Conservation (phyloP, 2,113 vertebrate genomes). For the Hippopotamus amphibius region DNA sequence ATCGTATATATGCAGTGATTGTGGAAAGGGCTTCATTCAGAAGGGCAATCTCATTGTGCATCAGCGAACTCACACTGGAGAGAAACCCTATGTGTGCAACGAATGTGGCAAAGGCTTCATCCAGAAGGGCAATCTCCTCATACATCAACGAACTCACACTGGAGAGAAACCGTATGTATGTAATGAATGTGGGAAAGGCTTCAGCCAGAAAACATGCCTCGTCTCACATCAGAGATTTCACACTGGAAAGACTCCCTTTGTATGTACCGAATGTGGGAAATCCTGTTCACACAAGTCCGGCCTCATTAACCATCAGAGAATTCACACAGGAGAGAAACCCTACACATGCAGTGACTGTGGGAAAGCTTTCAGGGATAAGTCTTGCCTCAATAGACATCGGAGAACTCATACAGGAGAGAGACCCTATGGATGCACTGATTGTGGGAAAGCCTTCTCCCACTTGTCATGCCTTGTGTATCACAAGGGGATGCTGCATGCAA, state of each 20-base stretch:
- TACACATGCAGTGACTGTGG: constrained; percentile 65
- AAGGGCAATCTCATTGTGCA: constrained; percentile 58
- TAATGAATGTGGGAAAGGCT: constrained; percentile 48
- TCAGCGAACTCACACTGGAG: constrained; percentile 25
- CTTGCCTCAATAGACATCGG: constrained; percentile 63
- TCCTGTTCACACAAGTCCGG: constrained; percentile 44
- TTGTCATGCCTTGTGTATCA: constrained; percentile 65
- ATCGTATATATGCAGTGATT: constrained; percentile 58
- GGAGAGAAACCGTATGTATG: constrained; percentile 68
- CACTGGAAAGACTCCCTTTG: constrained; percentile 53
- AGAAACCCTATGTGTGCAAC: constrained; percentile 54
- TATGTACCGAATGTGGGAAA: constrained; percentile 34
- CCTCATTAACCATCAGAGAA: constrained; percentile 40
- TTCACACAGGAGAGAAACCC: constrained; percentile 51
- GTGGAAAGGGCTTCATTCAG: constrained; percentile 66
- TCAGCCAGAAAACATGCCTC: constrained; percentile 65
- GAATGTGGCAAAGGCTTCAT: constrained; percentile 73
- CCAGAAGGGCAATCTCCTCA: constrained; percentile 35
- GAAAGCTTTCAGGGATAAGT: constrained; percentile 74
- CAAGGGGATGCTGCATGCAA: constrained; percentile 68
- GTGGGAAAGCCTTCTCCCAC: constrained; percentile 58
- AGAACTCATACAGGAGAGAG: constrained; percentile 30
- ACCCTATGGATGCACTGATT: background rate
- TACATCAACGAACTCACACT: constrained; percentile 49
- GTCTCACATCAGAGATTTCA: constrained; percentile 44